Evolutionary conservation across 2,113 vertebrate species (phyloP), one percentile per base, ranked within the genome.

Genomic region (Stigmatopora nigra): DNA sequence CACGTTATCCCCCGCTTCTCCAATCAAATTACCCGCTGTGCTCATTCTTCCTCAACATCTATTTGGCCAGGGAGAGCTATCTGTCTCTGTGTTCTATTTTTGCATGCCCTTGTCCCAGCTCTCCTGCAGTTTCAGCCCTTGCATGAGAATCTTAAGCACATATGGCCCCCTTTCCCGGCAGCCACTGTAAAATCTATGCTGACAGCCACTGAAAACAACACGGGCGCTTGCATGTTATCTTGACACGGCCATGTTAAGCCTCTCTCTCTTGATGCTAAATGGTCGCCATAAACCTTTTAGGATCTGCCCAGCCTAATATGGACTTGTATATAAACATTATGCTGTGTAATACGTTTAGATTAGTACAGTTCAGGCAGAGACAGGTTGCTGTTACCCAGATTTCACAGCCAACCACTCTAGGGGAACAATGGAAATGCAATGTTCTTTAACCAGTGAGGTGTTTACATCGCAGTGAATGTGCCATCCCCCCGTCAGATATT

Each of bases 191-290:
- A 91, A 91, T 91, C 88, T 85, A 76, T 89, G 83, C 86, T 91
- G 89, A 91, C 90, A 91, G 87, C 86, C 89, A 88, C 78, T 91
- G 89, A 90, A 91, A 90, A 90, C 89, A 88, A 87, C 88, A 86
- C 72, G 79, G 86, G 88, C 85, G 86, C 89, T 89, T 87, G 86
- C 88, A 87, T 90, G 90, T 91, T 91, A 91, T 91, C 90, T 90
- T 90, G 88, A 89, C 88, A 88, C 81, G 87, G 83, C 88, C 89
- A 85, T 86, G 88, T 85, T 89, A 91, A 90, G 90, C 90, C 82
- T 61, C 73, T 68, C 87, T 88, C 86, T 83, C 80, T 65, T 77
- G 86, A 87, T 86, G 88, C 85, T 91, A 88, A 90, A 90, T 86
- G 88, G 87, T 84, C 87, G 82, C 86, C 88, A 85, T 90, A 91